Evolutionary conservation across 2,888 invertebrate species (phyloP).

Genomic region (Drosophila falleni): DNA sequence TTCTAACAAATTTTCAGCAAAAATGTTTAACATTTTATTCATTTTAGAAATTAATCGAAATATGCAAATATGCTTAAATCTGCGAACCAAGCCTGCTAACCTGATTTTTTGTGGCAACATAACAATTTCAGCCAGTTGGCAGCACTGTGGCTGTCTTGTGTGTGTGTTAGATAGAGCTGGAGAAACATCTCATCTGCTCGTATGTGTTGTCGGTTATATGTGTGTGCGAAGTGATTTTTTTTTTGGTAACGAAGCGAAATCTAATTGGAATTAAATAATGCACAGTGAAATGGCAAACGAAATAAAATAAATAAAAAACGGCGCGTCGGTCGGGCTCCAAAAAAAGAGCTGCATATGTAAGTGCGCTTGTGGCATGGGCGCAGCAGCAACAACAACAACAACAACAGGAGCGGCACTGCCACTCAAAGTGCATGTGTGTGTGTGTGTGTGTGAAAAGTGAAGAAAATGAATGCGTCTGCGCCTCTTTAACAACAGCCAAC

Average conservation of each 20-base stretch:
- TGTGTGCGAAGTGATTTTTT: constrained; percentile 67
- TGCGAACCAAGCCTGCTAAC: too few species aligned
- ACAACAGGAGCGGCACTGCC: constrained; percentile 66
- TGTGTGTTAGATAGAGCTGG: constrained; percentile 40
- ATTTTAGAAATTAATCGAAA: too few species aligned
- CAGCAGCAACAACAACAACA: constrained; percentile 47
- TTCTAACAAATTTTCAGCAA: too few species aligned
- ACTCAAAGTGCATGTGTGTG: constrained; percentile 41
- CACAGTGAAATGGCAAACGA: constrained; percentile 54
- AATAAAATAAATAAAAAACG: constrained; percentile 48
- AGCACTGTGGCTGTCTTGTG: constrained; percentile 12
- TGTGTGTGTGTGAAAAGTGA: constrained; percentile 54
- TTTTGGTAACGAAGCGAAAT: constrained; percentile 59
- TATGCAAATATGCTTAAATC: too few species aligned
- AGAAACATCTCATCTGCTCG: constrained; percentile 55
- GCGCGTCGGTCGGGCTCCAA: constrained; percentile 53
- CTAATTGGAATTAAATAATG: constrained; percentile 68
- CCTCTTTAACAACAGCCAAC: constrained; percentile 32
- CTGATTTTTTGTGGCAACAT: too few species aligned
- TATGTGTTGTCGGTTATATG: constrained; percentile 62
- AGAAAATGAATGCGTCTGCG: constrained; percentile 74
- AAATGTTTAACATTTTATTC: too few species aligned
- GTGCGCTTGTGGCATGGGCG: constrained; percentile 56
- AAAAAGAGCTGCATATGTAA: constrained; percentile 63
- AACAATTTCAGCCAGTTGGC: too few species aligned